phyloP scores from a whole-genome alignment of 2,113 vertebrate genomes.

The Orthonyx spaldingii region DNA sequence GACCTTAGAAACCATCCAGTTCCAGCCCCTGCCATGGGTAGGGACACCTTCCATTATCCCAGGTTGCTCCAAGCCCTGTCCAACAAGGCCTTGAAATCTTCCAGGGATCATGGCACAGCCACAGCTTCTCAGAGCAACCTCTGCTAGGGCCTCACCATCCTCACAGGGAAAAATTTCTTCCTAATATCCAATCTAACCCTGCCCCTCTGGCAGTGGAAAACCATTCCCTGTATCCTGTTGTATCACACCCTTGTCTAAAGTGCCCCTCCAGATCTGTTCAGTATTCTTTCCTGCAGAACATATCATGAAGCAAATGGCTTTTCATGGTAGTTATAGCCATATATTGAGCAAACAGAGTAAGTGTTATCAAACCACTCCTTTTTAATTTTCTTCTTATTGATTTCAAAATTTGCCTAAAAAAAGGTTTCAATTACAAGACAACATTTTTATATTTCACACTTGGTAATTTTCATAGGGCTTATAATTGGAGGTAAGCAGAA shows the following conservation, averaged over 20 bases:
- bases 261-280: background rate
- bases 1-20: background rate
- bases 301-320: background rate
- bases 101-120: background rate
- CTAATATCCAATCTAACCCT: background rate
- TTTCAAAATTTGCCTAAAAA: conserved; percentile 58
- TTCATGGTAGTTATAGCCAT: background rate
- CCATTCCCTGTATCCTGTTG: background rate
- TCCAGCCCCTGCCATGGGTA: background rate
- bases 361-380: background rate
- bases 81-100: background rate
- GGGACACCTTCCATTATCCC: background rate
- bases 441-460: conserved; percentile 53
- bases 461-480: conserved; percentile 27
- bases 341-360: conserved; percentile 2
- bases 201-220: background rate
- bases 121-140: background rate
- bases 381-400: conserved; percentile 54
- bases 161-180: background rate
- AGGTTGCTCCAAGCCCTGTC: background rate
- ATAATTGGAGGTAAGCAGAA: conserved; percentile 48
- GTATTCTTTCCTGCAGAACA: background rate
- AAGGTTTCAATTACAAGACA: conserved; percentile 33
- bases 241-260: background rate
- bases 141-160: background rate